These are phyloP conservation scores for Aix galericulata DNA, from an alignment of 2,113 vertebrate genomes.

Conservation along the genomic window DNA sequence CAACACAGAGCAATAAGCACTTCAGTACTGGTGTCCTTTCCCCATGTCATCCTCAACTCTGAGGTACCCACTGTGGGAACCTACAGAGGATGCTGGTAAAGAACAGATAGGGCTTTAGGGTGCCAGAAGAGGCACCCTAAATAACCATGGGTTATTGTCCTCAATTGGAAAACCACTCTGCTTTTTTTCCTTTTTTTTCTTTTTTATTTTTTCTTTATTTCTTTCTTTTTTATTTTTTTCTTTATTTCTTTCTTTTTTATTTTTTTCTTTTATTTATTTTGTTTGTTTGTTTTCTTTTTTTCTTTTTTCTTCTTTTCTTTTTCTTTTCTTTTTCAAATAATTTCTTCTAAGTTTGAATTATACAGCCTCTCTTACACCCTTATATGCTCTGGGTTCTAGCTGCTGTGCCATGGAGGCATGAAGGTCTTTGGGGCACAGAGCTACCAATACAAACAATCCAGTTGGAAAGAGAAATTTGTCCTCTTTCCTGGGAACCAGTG, in stretches of 20 bases:
- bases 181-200: not conserved
- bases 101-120: not conserved
- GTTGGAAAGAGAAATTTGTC: not conserved
- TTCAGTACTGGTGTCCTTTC: not conserved
- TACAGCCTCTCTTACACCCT: not conserved
- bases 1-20: not conserved
- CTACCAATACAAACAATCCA: not conserved
- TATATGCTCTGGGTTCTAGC: not conserved
- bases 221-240: not conserved
- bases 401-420: not conserved
- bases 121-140: not conserved
- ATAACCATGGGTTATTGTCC: not conserved
- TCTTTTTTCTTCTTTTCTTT: not conserved
- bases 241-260: not conserved
- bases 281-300: too few species aligned
- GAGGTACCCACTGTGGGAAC: not conserved
- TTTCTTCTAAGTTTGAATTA: not conserved
- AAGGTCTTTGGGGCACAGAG: not conserved
- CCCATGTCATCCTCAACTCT: not conserved
- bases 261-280: too few species aligned
- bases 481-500: not conserved
- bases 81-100: not conserved
- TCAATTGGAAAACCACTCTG: not conserved
- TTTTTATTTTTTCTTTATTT: not conserved
- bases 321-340: not conserved